A percentile compares a stretch with the other conserved stretches of the same genome.
Conservation (phyloP, 2,797 vertebrate species). For the Morelia viridis region DNA sequence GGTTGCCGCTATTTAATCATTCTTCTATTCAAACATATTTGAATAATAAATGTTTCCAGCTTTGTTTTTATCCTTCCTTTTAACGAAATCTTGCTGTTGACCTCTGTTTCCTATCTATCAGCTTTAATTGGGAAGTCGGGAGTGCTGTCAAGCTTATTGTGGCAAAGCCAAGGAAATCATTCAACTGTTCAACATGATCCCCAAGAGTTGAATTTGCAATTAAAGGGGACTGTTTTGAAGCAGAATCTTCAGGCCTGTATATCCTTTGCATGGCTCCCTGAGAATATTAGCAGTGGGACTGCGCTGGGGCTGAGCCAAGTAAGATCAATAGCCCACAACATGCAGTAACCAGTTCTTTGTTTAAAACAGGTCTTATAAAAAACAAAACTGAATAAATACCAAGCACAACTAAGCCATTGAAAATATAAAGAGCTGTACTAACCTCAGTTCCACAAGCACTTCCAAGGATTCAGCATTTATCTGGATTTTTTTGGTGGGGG, state of each 20-base stretch:
- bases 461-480: background rate
- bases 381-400: background rate
- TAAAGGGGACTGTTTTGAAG: background rate
- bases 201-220: slow-evolving; percentile 1
- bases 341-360: background rate
- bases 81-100: background rate
- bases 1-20: slow-evolving; percentile 9
- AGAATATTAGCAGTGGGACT: background rate
- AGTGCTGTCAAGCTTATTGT: background rate
- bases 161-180: slow-evolving; percentile 24
- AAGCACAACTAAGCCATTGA: background rate
- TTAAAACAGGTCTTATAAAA: background rate
- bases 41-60: slow-evolving; percentile 22
- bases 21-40: background rate
- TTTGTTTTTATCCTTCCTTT: background rate
- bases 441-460: background rate
- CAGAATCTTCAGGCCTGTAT: background rate
- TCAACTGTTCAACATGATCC: background rate
- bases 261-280: background rate
- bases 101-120: background rate
- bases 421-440: background rate
- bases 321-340: background rate
- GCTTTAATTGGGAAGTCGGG: slow-evolving; percentile 9
- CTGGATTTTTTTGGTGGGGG: background rate
- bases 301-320: background rate